Base-by-base conservation (phyloP, 1,140 invertebrate species). In the Penaeus vannamei region DNA sequence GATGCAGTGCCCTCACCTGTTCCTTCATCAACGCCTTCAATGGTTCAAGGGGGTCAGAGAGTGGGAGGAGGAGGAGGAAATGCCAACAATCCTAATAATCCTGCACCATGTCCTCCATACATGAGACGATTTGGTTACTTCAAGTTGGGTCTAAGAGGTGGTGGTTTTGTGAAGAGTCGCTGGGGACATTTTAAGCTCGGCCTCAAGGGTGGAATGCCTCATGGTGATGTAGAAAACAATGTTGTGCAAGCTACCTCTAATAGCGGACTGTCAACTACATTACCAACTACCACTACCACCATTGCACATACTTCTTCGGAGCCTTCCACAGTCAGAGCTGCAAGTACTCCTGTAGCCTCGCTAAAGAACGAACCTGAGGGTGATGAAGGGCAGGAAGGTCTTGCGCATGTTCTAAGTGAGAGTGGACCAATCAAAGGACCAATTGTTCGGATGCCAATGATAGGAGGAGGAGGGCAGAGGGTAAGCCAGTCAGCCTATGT, bases 181-280 rank as follows among this genome's bases (percentile, higher is more conserved):
- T 91, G 91, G 91, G 91, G 91, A 32, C 87, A 89, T 69, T 91
- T 89, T 61, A 90, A 90, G 61, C 60, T 91, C 64, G 91, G 91
- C 32, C 86, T 91, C 59, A 90, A 90, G 61, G 91, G 91, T 60
- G 91, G 91, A 86, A 59, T 62, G 23, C 88, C 84, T 80, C 79
- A 85, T 72, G 84, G 76, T n/a, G 88, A 90, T 46, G 32, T 80
- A 10, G 88, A 86, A 69, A 85, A 80, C 61, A 85, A 85, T 26
- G 26, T 29, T 76, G 42, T 42, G 20, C 36, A 77, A 69, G 20
- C 90, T 26, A 61, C 69, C 60, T 62, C 81, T 29, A 69, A 46
- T 79, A 64, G 72, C 76, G 69, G 72, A 84, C 22, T 66, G 10
- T 26, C 82, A 26, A 86, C 77, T 17, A 69, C 72, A 59, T 42